Base-by-base conservation (phyloP, 2,113 vertebrate genomes). In the Cathartes aura region DNA sequence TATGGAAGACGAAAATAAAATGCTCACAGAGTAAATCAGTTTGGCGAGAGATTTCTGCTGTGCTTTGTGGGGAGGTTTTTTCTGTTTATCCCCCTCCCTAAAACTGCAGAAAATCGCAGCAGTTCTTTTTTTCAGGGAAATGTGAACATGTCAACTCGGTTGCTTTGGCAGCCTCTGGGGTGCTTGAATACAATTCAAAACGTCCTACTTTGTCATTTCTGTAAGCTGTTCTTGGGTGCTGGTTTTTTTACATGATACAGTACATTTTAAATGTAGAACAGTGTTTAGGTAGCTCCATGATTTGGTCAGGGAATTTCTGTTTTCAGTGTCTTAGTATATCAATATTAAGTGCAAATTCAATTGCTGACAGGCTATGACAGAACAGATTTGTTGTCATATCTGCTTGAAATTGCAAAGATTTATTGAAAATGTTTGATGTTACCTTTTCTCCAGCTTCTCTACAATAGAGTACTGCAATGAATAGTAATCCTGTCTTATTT, bases 341-440 rank as follows among this genome's bases (percentile, higher is more conserved):
- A 90, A 32, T 96, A 80, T 96, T 55, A 96, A 72, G 94, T 91
- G 76, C 87, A 97, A 97, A 96, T 97, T 90, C 92, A 85, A 29
- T 92, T 87, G 91, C 96, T 93, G 91, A 70, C 72, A 91, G 89
- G 50, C 89, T 91, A 16, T 93, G 83, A 96, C 90, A 78, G 83
- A 87, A 82, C 73, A 95, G 73, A 96, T 85, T 95, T 94, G 91
- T 93, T 97, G 95, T 97, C 88, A 36, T 93, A 91, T 86, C 81
- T 74, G 84, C 72, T 74, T 52, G 67, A 50, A 68, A 82, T 75
- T 81, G 36, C 47, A 32, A 20, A 87, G 87, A 97, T 90, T 84
- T 93, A 86, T 96, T 94, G 96, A 76, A 96, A 88, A 67, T 88
- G 62, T 18, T 89, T 88, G 78, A 70, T 79, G 67, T 38, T 86